Base-by-base conservation (phyloP, 2,113 vertebrate genomes). In the Calcarius ornatus region DNA sequence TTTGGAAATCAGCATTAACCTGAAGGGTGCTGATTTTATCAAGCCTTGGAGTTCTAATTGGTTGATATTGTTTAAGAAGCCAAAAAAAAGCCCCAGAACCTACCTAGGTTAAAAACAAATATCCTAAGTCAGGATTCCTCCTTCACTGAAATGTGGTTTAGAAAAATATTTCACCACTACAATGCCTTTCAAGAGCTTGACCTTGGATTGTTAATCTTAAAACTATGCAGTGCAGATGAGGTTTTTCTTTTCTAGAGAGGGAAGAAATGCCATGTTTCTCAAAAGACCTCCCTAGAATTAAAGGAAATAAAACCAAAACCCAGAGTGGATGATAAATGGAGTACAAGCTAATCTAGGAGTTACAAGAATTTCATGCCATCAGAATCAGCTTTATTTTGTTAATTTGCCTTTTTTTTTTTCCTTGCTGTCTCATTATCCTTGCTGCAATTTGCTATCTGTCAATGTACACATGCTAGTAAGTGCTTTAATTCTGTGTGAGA, bases 101-200 rank as follows among this genome's bases (percentile, higher is more conserved):
- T 59, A 43, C 48, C 51, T 75, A 40, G 51, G 28, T 81, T 79
- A 73, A 63, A 94, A 91, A 12, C 60, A 78, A 86, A 40, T 48
- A 86, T 75, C n/a, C 38, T 40, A 25, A 66, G 30, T 86, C 43
- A 51, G 57, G 60, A 37, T 94, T 92, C 33, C 40, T 96, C 14
- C 64, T 92, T 94, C 77, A 37, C 30, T 71, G 80, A 90, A 95
- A 81, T 53, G 61, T n/a, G 51, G 80, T 83, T 83, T 83, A 51
- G 56, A 92, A 78, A 93, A 90, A 80, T 89, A 72, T 50, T 91
- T 90, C n/a, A 60, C n/a, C 20, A 11, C 48, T 82, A 56, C 63
- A 94, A 0, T 77, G 89, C 42, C 73, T 94, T 95, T 96, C 66
- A 65, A 70, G 75, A 95, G 61, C 71, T 76, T 90, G 85, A 95